Percentiles rank a stretch among this genome's conserved stretches.
These are phyloP conservation scores for Tolypeutes matacus DNA, from an alignment of 2,797 vertebrate genomes.

Conservation along the genomic window DNA sequence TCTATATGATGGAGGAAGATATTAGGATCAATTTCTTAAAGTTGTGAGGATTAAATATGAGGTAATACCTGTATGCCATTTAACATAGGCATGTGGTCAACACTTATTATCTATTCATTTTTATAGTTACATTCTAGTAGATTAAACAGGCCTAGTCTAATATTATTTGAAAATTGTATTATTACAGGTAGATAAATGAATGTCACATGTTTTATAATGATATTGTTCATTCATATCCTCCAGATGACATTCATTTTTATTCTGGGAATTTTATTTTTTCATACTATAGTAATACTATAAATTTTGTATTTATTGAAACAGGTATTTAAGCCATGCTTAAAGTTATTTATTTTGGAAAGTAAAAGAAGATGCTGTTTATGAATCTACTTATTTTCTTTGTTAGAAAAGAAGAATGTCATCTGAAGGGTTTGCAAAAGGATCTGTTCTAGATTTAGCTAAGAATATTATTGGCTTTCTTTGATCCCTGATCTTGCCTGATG, in stretches of 20 bases:
- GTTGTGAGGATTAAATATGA: slow-evolving; percentile 23
- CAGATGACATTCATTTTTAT: slow-evolving; percentile 17
- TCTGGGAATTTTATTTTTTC: slow-evolving; percentile 28
- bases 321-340: slow-evolving; percentile 45
- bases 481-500: not conserved
- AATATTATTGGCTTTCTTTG: slow-evolving; percentile 3
- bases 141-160: slow-evolving; percentile 44
- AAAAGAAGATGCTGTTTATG: not conserved
- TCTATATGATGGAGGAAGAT: not conserved
- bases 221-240: not conserved
- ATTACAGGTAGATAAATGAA: not conserved
- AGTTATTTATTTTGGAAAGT: not conserved
- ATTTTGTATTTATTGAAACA: slow-evolving; percentile 61
- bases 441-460: not conserved
- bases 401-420: slow-evolving; percentile 45
- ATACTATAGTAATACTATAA: not conserved
- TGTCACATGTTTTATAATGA: slow-evolving; percentile 29
- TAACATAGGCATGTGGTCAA: not conserved
- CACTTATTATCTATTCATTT: not conserved
- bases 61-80: not conserved
- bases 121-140: not conserved
- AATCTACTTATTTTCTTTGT: slow-evolving; percentile 15
- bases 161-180: not conserved
- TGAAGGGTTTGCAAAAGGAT: slow-evolving; percentile 22
- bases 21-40: not conserved